phyloP scores from a whole-genome alignment of 2,888 invertebrate species.

The Patella pellucida region DNA sequence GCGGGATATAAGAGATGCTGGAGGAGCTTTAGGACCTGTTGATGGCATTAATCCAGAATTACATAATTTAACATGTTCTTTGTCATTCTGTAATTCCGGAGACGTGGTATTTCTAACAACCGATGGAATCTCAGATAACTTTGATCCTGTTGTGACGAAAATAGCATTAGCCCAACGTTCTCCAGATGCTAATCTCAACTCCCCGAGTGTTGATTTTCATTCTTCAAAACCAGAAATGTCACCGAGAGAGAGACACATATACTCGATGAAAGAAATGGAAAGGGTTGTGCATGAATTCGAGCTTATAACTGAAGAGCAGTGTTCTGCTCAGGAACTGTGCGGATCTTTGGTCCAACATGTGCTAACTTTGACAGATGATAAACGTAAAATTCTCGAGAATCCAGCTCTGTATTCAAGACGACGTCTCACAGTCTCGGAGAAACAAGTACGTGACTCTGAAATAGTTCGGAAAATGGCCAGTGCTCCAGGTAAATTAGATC shows the following conservation, averaged over 20 bases:
- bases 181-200: conserved; percentile 41
- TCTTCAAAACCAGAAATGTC: conserved; percentile 66
- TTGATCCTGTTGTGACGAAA: conserved; percentile 91
- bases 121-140: conserved; percentile 92
- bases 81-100: conserved; percentile 84
- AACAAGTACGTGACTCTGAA: conserved; percentile 63
- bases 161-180: conserved; percentile 76
- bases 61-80: conserved; percentile 86
- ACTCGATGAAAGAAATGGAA: conserved; percentile 77
- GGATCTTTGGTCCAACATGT: conserved; percentile 69
- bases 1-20: conserved; percentile 89
- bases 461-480: conserved; percentile 82
- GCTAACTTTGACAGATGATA: conserved; percentile 80
- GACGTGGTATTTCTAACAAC: conserved; percentile 90
- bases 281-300: conserved; percentile 69
- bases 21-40: conserved; percentile 89
- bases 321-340: conserved; percentile 69
- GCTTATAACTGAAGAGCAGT: conserved; percentile 65
- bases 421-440: conserved; percentile 63
- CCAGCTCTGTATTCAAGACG: conserved; percentile 65
- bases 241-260: conserved; percentile 80
- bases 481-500: conserved; percentile 90
- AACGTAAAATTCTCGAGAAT: conserved; percentile 86
- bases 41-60: conserved; percentile 86
- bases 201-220: conserved; percentile 30